Evolutionary conservation across 92 coral and sea anemone species (phyloP).

Genomic region (Actinernus sp.): DNA sequence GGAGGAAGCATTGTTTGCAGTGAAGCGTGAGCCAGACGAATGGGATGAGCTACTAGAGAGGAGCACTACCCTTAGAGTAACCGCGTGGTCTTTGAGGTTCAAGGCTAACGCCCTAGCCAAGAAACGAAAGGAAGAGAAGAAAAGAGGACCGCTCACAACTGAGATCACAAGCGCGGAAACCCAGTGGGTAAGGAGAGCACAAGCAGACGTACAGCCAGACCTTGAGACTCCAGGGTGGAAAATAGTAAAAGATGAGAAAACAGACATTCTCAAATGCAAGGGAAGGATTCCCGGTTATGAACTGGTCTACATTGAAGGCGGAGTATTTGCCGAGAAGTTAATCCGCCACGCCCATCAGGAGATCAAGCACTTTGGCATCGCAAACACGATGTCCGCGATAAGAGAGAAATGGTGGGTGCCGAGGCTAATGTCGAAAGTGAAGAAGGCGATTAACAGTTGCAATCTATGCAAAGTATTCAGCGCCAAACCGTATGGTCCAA

Average conservation of each 20-base stretch:
- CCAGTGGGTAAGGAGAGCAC: conserved; percentile 30
- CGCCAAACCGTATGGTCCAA: conserved; percentile 52
- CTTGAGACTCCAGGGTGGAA: conserved; percentile 60
- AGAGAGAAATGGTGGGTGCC: conserved; percentile 76
- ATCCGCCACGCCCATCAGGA: conserved; percentile 41
- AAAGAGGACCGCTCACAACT: too few relatives aligned
- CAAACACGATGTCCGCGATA: conserved; percentile 71
- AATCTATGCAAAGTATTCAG: conserved; percentile 46
- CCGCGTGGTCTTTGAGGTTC: too few relatives aligned
- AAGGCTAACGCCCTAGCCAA: conserved; percentile 16
- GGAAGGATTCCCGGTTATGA: conserved; percentile 43
- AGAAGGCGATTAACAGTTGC: conserved; percentile 51
- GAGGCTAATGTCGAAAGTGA: conserved; percentile 53
- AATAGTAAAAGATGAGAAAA: conserved; percentile 29
- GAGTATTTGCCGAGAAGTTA: conserved; percentile 57
- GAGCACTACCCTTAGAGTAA: too few relatives aligned
- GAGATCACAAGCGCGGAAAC: conserved; percentile 5
- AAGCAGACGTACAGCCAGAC: background rate
- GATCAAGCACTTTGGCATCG: conserved; percentile 57
- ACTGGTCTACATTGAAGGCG: conserved; percentile 56
- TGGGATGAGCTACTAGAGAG: conserved; percentile 27
- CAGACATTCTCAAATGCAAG: conserved; percentile 43
- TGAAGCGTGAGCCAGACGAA: conserved; percentile 28
- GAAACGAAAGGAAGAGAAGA: background rate
- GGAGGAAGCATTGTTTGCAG: conserved; percentile 16